phyloP scores from a whole-genome alignment of 2,888 invertebrate genomes.

The Leucoptera coffeella region DNA sequence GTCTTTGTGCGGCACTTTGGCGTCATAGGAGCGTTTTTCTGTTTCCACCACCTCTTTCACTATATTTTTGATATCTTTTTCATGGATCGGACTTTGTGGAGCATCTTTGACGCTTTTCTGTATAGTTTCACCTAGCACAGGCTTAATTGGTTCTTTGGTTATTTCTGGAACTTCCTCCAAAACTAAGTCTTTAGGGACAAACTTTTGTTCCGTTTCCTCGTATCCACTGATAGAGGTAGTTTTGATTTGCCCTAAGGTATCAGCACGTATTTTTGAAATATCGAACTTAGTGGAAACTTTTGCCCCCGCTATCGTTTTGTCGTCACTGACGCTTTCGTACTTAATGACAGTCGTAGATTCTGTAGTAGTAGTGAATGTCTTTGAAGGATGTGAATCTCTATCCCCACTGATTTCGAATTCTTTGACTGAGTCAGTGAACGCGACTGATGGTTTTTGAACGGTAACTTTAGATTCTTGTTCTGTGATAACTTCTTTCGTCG shows the following conservation, averaged over 20 bases:
- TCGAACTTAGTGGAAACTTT: constrained; percentile 23
- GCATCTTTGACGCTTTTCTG: constrained; percentile 32
- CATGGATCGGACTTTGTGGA: constrained; percentile 25
- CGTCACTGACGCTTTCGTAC: constrained; percentile 12
- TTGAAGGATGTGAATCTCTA: too few relatives aligned
- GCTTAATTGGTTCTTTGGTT: constrained; percentile 35
- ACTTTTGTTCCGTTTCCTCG: constrained; percentile 12
- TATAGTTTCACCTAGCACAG: constrained; percentile 36
- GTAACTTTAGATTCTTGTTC: too few relatives aligned
- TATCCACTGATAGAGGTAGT: constrained; percentile 15
- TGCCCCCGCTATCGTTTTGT: constrained; percentile 10
- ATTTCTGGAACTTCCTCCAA: constrained; percentile 22
- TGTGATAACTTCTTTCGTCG: too few relatives aligned
- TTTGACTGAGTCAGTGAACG: too few relatives aligned
- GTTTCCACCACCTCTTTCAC: constrained; percentile 31
- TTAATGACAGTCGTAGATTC: constrained; percentile 10
- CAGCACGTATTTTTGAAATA: constrained; percentile 33
- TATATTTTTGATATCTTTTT: constrained; percentile 39
- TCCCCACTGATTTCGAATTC: constrained; percentile 11
- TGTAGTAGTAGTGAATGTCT: too few relatives aligned
- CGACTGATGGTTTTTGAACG: too few relatives aligned
- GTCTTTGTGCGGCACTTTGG: constrained; percentile 39
- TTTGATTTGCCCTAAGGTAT: constrained; percentile 31
- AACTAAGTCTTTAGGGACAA: constrained; percentile 17
- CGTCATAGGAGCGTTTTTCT: constrained; percentile 38